A percentile compares a stretch with the other conserved stretches of the same genome.
Conservation (phyloP, 2,113 vertebrate genomes). For the Ageneiosus marmoratus region DNA sequence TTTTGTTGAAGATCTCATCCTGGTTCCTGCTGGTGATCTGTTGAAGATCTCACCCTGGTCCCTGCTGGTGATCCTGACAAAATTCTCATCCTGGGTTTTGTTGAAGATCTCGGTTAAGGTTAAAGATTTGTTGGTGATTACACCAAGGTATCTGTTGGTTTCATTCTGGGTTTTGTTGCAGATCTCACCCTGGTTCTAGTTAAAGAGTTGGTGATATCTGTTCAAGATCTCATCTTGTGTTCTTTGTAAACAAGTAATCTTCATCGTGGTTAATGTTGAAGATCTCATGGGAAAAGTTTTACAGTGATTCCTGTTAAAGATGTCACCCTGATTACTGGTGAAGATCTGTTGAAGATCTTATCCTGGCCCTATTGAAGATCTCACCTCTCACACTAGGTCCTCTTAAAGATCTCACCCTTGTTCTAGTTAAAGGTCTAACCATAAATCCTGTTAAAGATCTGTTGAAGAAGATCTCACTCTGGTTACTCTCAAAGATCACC, state of each 20-base stretch:
- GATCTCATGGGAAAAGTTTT: not conserved
- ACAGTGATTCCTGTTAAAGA: not conserved
- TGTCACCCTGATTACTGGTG: not conserved
- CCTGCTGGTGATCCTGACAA: not conserved
- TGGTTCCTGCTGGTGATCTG: not conserved
- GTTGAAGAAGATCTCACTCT: not conserved
- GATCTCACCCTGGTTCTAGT: not conserved
- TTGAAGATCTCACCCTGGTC: not conserved
- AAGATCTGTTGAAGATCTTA: not conserved
- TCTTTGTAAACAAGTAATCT: not conserved
- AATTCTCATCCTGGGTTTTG: not conserved
- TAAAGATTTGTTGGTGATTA: not conserved
- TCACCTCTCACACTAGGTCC: not conserved
- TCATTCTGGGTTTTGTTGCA: not conserved
- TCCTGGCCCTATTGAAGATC: not conserved
- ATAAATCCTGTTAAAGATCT: not conserved
- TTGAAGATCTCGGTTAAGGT: not conserved
- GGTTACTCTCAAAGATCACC: not conserved
- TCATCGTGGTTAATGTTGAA: not conserved
- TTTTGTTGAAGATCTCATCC: not conserved
- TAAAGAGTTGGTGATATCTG: not conserved
- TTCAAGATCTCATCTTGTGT: not conserved
- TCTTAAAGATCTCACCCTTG: not conserved
- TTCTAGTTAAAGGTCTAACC: not conserved
- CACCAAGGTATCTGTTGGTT: not conserved